phyloP scores from a whole-genome alignment of 2,888 invertebrate genomes.

The Meteorus cinctellus region DNA sequence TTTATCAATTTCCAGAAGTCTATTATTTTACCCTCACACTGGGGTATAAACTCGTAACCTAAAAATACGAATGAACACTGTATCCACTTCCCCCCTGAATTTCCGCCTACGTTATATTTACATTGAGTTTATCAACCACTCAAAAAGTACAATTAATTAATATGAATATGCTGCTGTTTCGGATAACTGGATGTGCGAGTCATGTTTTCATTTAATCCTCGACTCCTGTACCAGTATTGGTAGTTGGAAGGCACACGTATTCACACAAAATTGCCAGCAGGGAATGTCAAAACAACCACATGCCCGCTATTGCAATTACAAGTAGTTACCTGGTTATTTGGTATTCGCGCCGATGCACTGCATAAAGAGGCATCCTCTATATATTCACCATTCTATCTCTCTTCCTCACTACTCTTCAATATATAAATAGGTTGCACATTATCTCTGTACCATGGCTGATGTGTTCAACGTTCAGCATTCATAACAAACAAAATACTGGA shows the following conservation, averaged over 20 bases:
- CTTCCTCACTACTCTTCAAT: not conserved
- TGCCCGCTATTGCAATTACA: not conserved
- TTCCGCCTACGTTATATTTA: not conserved
- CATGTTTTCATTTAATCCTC: not conserved
- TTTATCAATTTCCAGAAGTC: too few species aligned
- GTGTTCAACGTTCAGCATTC: not conserved
- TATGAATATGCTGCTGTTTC: not conserved
- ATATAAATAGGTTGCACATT: not conserved
- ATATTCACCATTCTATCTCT: not conserved
- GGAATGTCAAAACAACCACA: slow-evolving; percentile 4
- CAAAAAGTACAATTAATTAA: not conserved
- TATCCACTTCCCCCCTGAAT: too few species aligned
- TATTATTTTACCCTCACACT: too few species aligned
- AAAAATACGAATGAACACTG: too few species aligned
- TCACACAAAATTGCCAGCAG: not conserved
- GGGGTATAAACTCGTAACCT: too few species aligned
- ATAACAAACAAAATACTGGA: not conserved
- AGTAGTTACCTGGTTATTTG: slow-evolving; percentile 3
- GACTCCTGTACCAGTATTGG: not conserved
- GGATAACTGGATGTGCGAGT: not conserved
- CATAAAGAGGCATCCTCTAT: not conserved
- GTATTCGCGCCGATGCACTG: not conserved
- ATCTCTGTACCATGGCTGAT: not conserved
- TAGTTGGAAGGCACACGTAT: too few species aligned
- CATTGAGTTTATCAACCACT: not conserved